A percentile compares a stretch with the other conserved stretches of the same genome.
These are phyloP conservation scores for Scopus umbretta DNA, from an alignment of 2,113 vertebrate genomes.

Conservation along the genomic window DNA sequence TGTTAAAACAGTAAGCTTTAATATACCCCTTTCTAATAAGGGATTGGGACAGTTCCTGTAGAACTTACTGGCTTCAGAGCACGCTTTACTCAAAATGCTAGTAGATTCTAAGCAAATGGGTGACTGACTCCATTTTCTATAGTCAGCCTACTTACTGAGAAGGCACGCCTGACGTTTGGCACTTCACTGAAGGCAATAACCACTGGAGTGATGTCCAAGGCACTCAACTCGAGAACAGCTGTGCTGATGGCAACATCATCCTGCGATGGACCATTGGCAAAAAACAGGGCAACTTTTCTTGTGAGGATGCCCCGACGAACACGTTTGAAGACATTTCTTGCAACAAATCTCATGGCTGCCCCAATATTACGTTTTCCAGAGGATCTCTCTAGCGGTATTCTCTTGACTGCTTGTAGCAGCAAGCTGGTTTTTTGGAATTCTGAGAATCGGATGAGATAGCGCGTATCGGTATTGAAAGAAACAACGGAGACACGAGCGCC, in stretches of 20 bases:
- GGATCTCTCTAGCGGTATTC: conserved; percentile 71
- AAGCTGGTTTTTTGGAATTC: conserved; percentile 68
- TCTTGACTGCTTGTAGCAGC: conserved; percentile 71
- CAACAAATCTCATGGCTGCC: conserved; percentile 81
- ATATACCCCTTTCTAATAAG: background rate
- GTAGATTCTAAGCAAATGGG: background rate
- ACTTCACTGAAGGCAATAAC: conserved; percentile 76
- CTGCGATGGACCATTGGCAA: conserved; percentile 65
- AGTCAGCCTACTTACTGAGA: conserved; percentile 70
- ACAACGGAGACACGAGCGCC: conserved; percentile 80
- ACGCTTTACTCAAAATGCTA: background rate
- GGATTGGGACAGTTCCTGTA: background rate
- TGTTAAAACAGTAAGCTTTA: background rate
- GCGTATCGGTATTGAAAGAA: conserved; percentile 71
- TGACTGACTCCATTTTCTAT: background rate
- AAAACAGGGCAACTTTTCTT: conserved; percentile 84
- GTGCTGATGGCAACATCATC: conserved; percentile 67
- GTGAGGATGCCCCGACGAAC: conserved; percentile 69
- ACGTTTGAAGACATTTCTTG: conserved; percentile 82
- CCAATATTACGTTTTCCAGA: conserved; percentile 74
- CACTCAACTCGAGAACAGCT: conserved; percentile 78
- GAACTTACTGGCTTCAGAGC: background rate
- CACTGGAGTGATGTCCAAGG: conserved; percentile 68
- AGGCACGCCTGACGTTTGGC: conserved; percentile 58
- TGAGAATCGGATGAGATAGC: conserved; percentile 82